These are phyloP conservation scores for Lepidocyrtoides sp. DNA, from an alignment of 2,888 invertebrate species.

Conservation along the genomic window DNA sequence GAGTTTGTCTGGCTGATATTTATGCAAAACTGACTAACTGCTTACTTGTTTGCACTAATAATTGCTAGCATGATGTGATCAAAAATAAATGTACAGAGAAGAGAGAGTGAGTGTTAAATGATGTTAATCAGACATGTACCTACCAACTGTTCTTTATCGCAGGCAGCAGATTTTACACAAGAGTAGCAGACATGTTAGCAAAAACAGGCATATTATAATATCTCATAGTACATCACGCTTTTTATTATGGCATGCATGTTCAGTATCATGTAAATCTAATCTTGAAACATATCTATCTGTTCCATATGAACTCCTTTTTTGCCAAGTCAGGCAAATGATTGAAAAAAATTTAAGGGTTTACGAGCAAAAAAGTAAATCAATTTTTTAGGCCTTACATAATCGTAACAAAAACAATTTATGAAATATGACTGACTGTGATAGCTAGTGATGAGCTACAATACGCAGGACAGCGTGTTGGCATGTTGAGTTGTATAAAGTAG, in stretches of 20 bases:
- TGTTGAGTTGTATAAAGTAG: neutral
- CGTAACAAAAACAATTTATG: neutral
- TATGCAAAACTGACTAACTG: too few species aligned
- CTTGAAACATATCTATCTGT: neutral
- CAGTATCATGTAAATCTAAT: neutral
- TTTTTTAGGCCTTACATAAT: slow-evolving; percentile 20
- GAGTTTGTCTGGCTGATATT: neutral
- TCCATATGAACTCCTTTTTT: neutral
- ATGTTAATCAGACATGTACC: slow-evolving; percentile 60
- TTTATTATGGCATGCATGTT: neutral
- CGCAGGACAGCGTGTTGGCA: neutral
- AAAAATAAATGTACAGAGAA: neutral
- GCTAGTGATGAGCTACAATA: slow-evolving; percentile 16
- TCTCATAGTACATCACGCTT: neutral
- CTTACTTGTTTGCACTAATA: neutral
- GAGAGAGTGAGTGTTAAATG: slow-evolving; percentile 58
- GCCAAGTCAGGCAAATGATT: neutral
- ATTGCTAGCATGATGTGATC: neutral
- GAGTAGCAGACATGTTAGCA: slow-evolving; percentile 20
- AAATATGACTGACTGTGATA: neutral
- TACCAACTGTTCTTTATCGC: slow-evolving; percentile 15
- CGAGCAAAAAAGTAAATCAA: neutral
- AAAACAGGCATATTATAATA: neutral
- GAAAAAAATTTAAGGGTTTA: neutral
- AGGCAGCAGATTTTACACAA: too few species aligned